phyloP scores from a whole-genome alignment of 2,797 vertebrate genomes.

The Anomalospiza imberbis region DNA sequence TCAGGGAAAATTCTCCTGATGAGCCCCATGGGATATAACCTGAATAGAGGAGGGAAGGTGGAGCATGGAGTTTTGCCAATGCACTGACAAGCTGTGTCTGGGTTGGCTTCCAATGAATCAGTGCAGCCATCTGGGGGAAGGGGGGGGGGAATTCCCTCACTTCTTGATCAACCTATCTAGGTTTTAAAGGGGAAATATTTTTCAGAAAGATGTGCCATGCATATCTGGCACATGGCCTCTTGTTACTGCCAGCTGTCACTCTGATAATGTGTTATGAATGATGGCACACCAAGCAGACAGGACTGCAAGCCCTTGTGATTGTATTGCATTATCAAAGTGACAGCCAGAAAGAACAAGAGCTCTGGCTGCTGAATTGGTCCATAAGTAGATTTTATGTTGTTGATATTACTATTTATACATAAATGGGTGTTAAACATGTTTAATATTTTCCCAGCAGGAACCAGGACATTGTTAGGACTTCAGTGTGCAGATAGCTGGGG shows the following conservation, averaged over 20 bases:
- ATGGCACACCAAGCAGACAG: slow-evolving; percentile 47
- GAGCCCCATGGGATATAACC: slow-evolving; percentile 6
- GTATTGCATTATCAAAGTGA: slow-evolving; percentile 53
- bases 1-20: not conserved
- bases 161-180: slow-evolving; percentile 35
- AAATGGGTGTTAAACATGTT: not conserved
- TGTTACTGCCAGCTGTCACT: slow-evolving; percentile 59
- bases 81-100: not conserved
- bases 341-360: slow-evolving; percentile 52
- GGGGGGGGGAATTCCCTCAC: slow-evolving; percentile 43
- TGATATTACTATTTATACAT: slow-evolving; percentile 23
- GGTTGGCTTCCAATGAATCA: slow-evolving; percentile 30
- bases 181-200: slow-evolving; percentile 27
- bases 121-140: not conserved
- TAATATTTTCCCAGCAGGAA: slow-evolving; percentile 13
- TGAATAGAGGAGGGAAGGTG: slow-evolving; percentile 17
- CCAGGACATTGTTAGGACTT: not conserved
- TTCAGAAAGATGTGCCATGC: slow-evolving; percentile 20
- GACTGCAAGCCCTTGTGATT: slow-evolving; percentile 29
- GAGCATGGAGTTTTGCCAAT: slow-evolving; percentile 21
- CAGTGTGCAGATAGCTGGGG: not conserved
- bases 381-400: slow-evolving; percentile 27
- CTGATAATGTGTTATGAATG: slow-evolving; percentile 55
- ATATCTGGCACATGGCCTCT: slow-evolving; percentile 51
- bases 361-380: slow-evolving; percentile 30